Evolutionary conservation across 2,797 vertebrate species (phyloP).

Genomic region (Anabas testudineus): DNA sequence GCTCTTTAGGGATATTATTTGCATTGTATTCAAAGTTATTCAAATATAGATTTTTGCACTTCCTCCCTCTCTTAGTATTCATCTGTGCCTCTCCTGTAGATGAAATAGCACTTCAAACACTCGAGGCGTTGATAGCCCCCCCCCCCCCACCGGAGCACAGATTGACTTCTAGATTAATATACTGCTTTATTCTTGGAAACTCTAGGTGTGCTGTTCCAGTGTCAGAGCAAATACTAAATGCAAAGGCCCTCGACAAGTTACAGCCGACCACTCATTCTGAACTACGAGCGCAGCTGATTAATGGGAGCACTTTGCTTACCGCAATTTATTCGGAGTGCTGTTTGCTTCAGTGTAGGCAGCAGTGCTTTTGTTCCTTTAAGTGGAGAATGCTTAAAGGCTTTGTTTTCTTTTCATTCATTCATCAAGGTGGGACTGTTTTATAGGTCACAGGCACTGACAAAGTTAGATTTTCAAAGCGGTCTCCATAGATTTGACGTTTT

Average conservation of each 20-base stretch:
- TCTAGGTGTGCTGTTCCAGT: conserved; percentile 49
- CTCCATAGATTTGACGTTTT: conserved; percentile 11
- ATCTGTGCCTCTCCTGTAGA: conserved; percentile 42
- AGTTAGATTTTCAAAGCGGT: conserved; percentile 46
- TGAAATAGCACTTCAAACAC: conserved; percentile 68
- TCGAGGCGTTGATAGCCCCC: conserved; percentile 45
- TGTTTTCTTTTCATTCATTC: conserved; percentile 49
- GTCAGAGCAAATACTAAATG: conserved; percentile 59
- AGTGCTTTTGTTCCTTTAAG: conserved; percentile 56
- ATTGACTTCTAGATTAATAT: conserved; percentile 68
- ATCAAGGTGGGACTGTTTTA: conserved; percentile 30
- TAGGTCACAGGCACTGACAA: conserved; percentile 32
- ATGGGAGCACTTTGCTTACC: conserved; percentile 70
- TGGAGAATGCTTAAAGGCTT: conserved; percentile 53
- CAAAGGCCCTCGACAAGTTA: conserved; percentile 64
- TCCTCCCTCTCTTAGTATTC: conserved; percentile 52
- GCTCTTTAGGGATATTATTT: conserved; percentile 47
- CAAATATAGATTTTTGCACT: conserved; percentile 43
- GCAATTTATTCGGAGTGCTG: conserved; percentile 69
- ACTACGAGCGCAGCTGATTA: conserved; percentile 59
- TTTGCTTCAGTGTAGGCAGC: conserved; percentile 51
- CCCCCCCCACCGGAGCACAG: conserved; percentile 52
- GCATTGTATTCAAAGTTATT: conserved; percentile 69
- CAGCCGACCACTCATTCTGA: conserved; percentile 45
- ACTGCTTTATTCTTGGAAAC: conserved; percentile 63